Percentiles rank a stretch among this genome's conserved stretches.
These are phyloP conservation scores for Drosophila lowei DNA, from an alignment of 1,140 invertebrate species.

Conservation along the genomic window DNA sequence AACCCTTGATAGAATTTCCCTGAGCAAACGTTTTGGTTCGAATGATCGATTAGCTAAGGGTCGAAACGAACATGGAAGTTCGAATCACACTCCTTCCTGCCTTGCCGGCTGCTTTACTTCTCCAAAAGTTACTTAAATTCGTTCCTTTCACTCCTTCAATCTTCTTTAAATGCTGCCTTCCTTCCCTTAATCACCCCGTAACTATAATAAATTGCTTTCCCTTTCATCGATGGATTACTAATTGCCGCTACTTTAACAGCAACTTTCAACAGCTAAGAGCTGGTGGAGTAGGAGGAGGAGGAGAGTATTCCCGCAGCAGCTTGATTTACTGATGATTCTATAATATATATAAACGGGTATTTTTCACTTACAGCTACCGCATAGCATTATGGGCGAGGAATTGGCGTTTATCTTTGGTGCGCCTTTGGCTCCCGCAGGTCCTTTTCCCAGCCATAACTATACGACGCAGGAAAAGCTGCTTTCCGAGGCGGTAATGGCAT, in stretches of 20 bases:
- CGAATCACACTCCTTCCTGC: too few species aligned
- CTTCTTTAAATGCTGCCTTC: background rate
- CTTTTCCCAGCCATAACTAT: constrained; percentile 88
- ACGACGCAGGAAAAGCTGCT: constrained; percentile 90
- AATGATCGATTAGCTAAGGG: too few species aligned
- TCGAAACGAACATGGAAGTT: too few species aligned
- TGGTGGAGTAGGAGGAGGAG: background rate
- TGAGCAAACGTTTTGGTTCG: too few species aligned
- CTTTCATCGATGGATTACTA: too few species aligned
- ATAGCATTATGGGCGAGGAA: constrained; percentile 93
- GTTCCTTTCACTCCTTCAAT: too few species aligned
- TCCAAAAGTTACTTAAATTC: too few species aligned
- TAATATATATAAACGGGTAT: constrained; percentile 6
- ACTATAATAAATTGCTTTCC: too few species aligned
- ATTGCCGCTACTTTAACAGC: background rate
- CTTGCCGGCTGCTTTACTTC: too few species aligned
- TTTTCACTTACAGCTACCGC: constrained; percentile 78
- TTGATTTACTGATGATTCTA: constrained; percentile 23
- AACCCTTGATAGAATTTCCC: too few species aligned
- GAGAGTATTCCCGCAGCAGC: constrained; percentile 28
- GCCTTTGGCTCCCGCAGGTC: constrained; percentile 90
- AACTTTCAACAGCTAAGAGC: constrained; percentile 2
- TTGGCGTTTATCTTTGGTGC: constrained; percentile 95
- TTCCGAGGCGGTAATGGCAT: constrained; percentile 92
- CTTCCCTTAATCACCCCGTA: too few species aligned